Percentiles rank a stretch among this genome's conserved stretches.
Conservation (phyloP, 1,140 invertebrate species). For the Catajapyx aquilonaris region DNA sequence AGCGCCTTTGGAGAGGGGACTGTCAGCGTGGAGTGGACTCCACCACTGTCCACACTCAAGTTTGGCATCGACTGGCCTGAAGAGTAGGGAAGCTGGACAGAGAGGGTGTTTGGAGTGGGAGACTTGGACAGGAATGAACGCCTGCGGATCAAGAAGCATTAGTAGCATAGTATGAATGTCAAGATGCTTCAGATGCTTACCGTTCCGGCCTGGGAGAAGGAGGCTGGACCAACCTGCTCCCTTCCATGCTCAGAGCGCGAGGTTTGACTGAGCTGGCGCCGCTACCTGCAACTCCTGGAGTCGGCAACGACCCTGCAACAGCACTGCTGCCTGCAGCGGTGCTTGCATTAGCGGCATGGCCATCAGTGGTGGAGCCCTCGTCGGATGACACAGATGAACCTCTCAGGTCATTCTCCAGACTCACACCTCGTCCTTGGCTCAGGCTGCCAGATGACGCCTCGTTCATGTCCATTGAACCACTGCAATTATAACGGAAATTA, state of each 20-base stretch:
- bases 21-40: conserved; percentile 24
- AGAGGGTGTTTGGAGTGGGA: conserved; percentile 44
- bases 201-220: conserved; percentile 14
- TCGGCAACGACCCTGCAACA: conserved; percentile 9
- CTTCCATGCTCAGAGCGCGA: conserved; percentile 10
- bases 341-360: conserved; percentile 2
- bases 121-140: conserved; percentile 13
- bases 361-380: conserved; percentile 21
- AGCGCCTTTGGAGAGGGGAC: conserved; percentile 26
- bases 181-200: too few species aligned
- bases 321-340: conserved; percentile 4
- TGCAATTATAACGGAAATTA: conserved; percentile 17
- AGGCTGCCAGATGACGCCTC: conserved; percentile 29
- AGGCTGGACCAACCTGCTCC: conserved; percentile 8
- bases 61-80: conserved; percentile 52
- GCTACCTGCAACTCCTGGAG: too few species aligned
- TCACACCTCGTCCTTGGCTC: conserved; percentile 26
- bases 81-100: conserved; percentile 42
- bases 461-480: conserved; percentile 53
- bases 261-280: too few species aligned
- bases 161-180: too few species aligned
- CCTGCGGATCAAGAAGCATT: conserved; percentile 8
- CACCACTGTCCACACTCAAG: conserved; percentile 30
- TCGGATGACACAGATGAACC: conserved; percentile 35
- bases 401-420: conserved; percentile 29